These are phyloP conservation scores for Argyresthia albistria DNA, from an alignment of 2,888 invertebrate species.

Conservation along the genomic window DNA sequence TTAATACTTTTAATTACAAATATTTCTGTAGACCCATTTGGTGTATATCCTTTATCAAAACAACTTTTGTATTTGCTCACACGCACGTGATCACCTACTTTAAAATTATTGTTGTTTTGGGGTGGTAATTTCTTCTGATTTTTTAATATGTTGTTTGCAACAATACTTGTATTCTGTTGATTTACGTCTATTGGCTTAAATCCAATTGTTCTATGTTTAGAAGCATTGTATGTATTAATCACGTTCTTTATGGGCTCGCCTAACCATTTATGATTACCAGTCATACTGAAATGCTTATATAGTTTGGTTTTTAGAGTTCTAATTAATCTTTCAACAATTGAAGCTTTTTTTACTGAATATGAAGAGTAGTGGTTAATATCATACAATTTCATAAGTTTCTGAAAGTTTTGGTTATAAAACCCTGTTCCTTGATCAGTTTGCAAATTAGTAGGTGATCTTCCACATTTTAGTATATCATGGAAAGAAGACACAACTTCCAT, in stretches of 20 bases:
- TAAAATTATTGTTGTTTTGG: conserved; percentile 10
- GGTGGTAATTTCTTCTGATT: not conserved
- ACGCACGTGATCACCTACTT: conserved; percentile 15
- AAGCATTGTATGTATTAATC: not conserved
- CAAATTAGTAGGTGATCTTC: conserved; percentile 8
- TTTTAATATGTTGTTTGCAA: not conserved
- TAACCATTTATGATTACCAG: conserved; percentile 9
- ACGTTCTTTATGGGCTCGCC: not conserved
- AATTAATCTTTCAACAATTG: conserved; percentile 12
- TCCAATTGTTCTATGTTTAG: not conserved
- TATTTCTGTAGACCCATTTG: conserved; percentile 22
- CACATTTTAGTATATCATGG: not conserved
- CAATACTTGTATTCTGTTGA: not conserved
- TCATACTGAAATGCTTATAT: conserved; percentile 7
- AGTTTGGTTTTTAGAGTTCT: conserved; percentile 10
- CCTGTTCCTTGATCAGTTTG: conserved; percentile 15
- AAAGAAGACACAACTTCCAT: conserved; percentile 1
- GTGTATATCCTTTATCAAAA: conserved; percentile 20
- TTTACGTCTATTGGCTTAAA: not conserved
- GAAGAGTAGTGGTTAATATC: conserved; percentile 3
- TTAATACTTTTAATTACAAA: conserved; percentile 19
- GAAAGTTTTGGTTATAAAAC: conserved; percentile 8
- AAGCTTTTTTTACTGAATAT: conserved; percentile 1
- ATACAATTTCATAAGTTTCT: not conserved
- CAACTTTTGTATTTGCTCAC: conserved; percentile 15